Percentiles rank a stretch among this genome's conserved stretches.
Conservation (phyloP, 2,888 invertebrate species). For the Lutraria lutraria region DNA sequence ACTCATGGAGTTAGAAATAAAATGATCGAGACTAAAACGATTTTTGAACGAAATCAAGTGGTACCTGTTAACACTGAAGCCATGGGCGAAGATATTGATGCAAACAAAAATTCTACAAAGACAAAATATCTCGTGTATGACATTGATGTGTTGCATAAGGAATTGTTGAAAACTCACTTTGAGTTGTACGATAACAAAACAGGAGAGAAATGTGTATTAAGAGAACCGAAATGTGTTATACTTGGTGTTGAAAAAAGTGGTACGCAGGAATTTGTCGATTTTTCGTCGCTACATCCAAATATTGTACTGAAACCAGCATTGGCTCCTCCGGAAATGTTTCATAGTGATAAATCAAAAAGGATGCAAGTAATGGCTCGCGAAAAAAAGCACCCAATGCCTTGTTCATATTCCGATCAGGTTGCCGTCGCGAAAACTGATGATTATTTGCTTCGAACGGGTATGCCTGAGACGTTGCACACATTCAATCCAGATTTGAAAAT, state of each 20-base stretch:
- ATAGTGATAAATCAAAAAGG: neutral
- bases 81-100: too few species aligned
- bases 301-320: conserved; percentile 32
- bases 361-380: neutral
- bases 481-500: conserved; percentile 35
- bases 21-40: too few species aligned
- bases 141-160: neutral
- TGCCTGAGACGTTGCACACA: neutral
- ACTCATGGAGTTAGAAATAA: too few species aligned
- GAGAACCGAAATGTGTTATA: conserved; percentile 41
- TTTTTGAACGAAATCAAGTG: too few species aligned
- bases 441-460: neutral
- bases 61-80: too few species aligned
- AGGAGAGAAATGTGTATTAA: neutral
- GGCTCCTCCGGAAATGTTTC: neutral
- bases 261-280: conserved; percentile 45
- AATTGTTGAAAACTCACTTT: neutral
- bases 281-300: conserved; percentile 47
- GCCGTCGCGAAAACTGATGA: conserved; percentile 21
- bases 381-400: conserved; percentile 12
- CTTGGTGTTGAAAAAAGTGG: conserved; percentile 47
- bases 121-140: neutral
- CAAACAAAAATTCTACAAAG: too few species aligned
- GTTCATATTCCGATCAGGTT: conserved; percentile 39
- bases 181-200: neutral